These are phyloP conservation scores for Thymelicus sylvestris DNA, from an alignment of 2,888 invertebrate species.

Conservation along the genomic window DNA sequence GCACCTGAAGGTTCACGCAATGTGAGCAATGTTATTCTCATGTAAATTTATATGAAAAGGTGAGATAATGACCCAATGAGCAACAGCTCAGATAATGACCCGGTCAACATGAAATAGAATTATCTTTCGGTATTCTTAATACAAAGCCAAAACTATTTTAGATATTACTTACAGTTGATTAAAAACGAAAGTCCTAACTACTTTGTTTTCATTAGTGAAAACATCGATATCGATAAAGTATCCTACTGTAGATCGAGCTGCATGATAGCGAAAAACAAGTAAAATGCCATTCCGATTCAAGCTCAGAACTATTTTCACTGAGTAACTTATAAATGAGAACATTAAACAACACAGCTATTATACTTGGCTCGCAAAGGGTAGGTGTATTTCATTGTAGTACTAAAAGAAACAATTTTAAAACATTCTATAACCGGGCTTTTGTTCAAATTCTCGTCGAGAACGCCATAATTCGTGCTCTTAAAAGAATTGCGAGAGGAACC, in stretches of 20 bases:
- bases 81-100: constrained; percentile 21
- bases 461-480: constrained; percentile 66
- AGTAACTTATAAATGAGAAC: constrained; percentile 36
- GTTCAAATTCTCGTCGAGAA: constrained; percentile 60
- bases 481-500: constrained; percentile 67
- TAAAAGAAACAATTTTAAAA: constrained; percentile 62
- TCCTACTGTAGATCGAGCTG: not conserved
- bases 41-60: constrained; percentile 35
- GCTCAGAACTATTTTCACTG: constrained; percentile 25
- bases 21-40: constrained; percentile 44
- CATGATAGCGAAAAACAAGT: not conserved
- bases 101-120: not conserved
- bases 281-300: constrained; percentile 22
- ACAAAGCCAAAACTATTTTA: too few species aligned
- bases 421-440: constrained; percentile 65
- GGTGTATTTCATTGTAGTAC: constrained; percentile 44
- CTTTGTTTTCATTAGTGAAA: not conserved
- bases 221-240: constrained; percentile 28
- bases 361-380: constrained; percentile 43
- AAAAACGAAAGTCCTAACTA: too few species aligned
- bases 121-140: too few species aligned
- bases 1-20: constrained; percentile 67
- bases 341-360: constrained; percentile 47
- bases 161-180: too few species aligned
- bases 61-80: constrained; percentile 36